These are phyloP conservation scores for Cosmorhoe ocellata DNA, from an alignment of 2,888 invertebrate species.

Conservation along the genomic window DNA sequence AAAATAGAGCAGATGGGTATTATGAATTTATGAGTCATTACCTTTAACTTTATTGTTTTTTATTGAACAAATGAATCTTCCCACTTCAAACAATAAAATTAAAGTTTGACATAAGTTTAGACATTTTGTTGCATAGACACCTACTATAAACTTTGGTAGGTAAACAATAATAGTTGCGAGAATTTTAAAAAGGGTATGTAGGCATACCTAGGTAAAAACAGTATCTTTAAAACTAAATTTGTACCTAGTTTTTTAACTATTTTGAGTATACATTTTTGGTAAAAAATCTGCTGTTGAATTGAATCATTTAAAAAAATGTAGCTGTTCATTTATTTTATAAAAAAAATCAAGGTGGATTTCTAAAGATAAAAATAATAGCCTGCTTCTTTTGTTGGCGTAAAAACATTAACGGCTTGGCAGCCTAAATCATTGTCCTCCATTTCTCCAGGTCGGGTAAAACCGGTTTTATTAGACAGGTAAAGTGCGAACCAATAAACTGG, in stretches of 20 bases:
- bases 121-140: conserved; percentile 12
- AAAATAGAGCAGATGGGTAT: conserved; percentile 2
- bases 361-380: too few species aligned
- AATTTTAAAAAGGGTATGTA: too few species aligned
- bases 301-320: too few species aligned
- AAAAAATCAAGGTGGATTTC: too few species aligned
- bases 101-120: conserved; percentile 9
- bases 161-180: not conserved
- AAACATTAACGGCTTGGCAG: not conserved
- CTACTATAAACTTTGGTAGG: not conserved
- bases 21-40: not conserved
- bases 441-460: conserved; percentile 1
- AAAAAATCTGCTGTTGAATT: too few species aligned
- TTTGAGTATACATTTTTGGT: too few species aligned
- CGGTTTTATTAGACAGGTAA: conserved; percentile 19
- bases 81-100: conserved; percentile 12
- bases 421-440: conserved; percentile 1
- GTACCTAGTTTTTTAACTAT: too few species aligned
- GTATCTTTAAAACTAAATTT: too few species aligned
- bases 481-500: conserved; percentile 23
- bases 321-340: too few species aligned
- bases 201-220: too few species aligned
- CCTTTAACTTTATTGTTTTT: conserved; percentile 22
- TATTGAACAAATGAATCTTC: conserved; percentile 14
- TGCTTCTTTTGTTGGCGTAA: too few species aligned